A percentile compares a stretch with the other conserved stretches of the same genome.
phyloP scores from a whole-genome alignment of 2,113 vertebrate species.

The Rhinopomastus cyanomelas region DNA sequence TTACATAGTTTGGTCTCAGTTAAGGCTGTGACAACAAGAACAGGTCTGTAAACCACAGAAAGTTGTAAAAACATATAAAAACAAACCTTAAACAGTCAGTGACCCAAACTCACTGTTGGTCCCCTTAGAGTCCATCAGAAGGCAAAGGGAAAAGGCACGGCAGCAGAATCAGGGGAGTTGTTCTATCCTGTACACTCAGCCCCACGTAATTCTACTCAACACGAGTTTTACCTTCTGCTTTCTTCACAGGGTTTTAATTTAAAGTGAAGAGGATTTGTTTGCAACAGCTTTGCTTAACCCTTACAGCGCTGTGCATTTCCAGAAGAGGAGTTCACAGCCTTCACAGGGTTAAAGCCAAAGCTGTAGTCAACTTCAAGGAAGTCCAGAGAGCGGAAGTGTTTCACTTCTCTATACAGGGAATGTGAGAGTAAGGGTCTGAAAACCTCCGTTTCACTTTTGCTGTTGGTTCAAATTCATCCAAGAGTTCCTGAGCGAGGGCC shows the following conservation, averaged over 20 bases:
- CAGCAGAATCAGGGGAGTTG: background rate
- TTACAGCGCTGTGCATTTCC: background rate
- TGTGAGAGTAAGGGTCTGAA: constrained; percentile 83
- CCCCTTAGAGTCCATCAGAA: background rate
- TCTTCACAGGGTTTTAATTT: constrained; percentile 9
- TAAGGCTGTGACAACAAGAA: constrained; percentile 63
- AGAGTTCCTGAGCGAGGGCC: constrained; percentile 29
- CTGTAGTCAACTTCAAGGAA: constrained; percentile 6
- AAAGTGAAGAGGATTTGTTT: background rate
- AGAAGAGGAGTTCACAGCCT: background rate
- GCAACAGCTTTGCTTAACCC: constrained; percentile 32
- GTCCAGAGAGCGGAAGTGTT: background rate
- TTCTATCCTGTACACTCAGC: background rate
- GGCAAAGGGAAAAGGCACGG: constrained; percentile 29
- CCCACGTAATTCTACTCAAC: background rate
- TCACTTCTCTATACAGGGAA: constrained; percentile 47
- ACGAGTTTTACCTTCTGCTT: background rate
- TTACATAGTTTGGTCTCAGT: constrained; percentile 66
- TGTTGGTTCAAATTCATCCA: constrained; percentile 3
- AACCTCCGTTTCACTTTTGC: constrained; percentile 80
- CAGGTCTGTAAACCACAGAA: constrained; percentile 70
- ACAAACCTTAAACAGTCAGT: constrained; percentile 2
- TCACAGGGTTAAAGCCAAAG: constrained; percentile 1
- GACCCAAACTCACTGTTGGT: constrained; percentile 1
- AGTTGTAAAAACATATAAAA: constrained; percentile 43